phyloP scores from a whole-genome alignment of 2,113 vertebrate genomes.

The Perccottus glenii region DNA sequence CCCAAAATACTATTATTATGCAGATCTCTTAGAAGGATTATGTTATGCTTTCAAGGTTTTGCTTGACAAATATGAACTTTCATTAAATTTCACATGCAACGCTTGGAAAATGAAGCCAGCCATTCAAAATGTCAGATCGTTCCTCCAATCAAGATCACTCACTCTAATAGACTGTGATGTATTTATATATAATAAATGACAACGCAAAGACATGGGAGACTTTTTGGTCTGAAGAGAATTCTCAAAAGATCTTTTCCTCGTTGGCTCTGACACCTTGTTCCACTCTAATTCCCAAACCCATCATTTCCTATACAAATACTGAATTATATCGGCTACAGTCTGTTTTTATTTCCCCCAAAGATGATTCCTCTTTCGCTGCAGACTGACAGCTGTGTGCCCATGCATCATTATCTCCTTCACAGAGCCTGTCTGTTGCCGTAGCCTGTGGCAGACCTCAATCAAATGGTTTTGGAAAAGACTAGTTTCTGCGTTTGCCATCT shows the following conservation, averaged over 20 bases:
- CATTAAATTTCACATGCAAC: neutral
- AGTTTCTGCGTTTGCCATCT: conserved; percentile 41
- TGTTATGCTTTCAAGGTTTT: conserved; percentile 1
- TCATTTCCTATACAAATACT: conserved; percentile 68
- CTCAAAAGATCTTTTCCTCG: conserved; percentile 26
- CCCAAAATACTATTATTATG: neutral
- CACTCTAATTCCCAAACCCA: conserved; percentile 56
- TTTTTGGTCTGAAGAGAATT: conserved; percentile 25
- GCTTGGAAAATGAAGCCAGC: too few relatives aligned
- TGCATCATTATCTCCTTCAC: conserved; percentile 73
- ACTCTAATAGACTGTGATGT: conserved; percentile 1
- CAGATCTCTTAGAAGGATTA: neutral
- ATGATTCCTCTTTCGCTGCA: conserved; percentile 55
- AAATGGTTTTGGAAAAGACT: conserved; percentile 60
- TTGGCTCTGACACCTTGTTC: conserved; percentile 48
- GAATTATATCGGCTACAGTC: conserved; percentile 57
- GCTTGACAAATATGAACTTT: neutral
- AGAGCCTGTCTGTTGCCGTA: conserved; percentile 62
- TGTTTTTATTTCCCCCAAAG: conserved; percentile 67
- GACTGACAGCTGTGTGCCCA: conserved; percentile 72
- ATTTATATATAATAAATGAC: conserved; percentile 7
- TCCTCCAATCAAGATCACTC: conserved; percentile 1
- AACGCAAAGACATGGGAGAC: conserved; percentile 13
- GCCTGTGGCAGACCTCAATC: conserved; percentile 71
- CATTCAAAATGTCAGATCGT: neutral